A percentile compares a stretch with the other conserved stretches of the same genome.
phyloP scores from a whole-genome alignment of 2,797 vertebrate genomes.

The Sebastes umbrosus region DNA sequence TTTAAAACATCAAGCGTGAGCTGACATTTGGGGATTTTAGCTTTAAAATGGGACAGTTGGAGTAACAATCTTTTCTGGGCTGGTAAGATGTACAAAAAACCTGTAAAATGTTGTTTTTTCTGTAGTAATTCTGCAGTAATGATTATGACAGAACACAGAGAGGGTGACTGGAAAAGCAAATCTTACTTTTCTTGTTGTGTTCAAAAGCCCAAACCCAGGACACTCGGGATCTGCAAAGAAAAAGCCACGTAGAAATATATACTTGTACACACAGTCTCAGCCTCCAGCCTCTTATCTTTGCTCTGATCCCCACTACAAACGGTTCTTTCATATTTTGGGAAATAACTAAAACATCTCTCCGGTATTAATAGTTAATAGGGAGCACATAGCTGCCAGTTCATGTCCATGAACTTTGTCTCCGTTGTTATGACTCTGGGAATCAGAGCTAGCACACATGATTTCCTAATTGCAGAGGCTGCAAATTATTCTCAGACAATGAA shows the following conservation, averaged over 20 bases:
- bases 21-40: background rate
- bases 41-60: background rate
- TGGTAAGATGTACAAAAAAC: background rate
- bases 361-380: background rate
- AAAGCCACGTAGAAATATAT: background rate
- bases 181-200: slow-evolving; percentile 93
- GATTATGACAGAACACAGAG: background rate
- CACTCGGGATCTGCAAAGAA: slow-evolving; percentile 79
- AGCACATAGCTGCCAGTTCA: background rate
- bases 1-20: background rate
- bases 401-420: background rate
- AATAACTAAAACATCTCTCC: background rate
- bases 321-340: background rate
- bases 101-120: background rate
- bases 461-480: slow-evolving; percentile 4
- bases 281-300: background rate
- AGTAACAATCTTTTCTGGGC: background rate
- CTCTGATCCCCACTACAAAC: background rate
- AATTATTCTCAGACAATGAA: slow-evolving; percentile 2
- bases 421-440: background rate
- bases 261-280: background rate
- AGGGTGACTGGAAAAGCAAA: background rate
- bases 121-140: background rate
- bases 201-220: slow-evolving; percentile 88
- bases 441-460: background rate